Evolutionary conservation across 2,888 invertebrate species (phyloP), one percentile per base, ranked within the genome.

Genomic region (Epistrophe grossulariae): DNA sequence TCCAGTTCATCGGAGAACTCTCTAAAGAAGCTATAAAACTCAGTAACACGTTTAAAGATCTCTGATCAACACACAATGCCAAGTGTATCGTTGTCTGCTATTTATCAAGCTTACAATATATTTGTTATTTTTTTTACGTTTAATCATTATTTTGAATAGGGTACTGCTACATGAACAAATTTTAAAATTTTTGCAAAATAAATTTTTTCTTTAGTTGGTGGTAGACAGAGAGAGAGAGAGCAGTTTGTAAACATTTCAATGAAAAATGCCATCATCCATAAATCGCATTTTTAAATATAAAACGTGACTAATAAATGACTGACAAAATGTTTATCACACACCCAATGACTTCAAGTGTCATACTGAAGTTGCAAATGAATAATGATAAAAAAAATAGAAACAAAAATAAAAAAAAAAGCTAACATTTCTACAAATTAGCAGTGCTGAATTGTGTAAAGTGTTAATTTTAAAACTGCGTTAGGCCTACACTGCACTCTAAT

Each of bases 251-350:
- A 45, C 6, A 45, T 4, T 31, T 2, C 31, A 31, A 31, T 31
- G 31, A 31, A 31, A 31, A 31, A 15, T 15, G 73, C 19, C 38
- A 79, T 50, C 28, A 57, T 50, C 59, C 35, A 60, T 82, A 78
- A 82, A 72, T 68, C 73, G 83, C 60, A 79, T 83, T 83, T 31
- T 83, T 68, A 79, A 73, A 79, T 83, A 62, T 83, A 38, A 43
- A 64, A 45, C 64, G 64, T 64, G 64, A 64, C 64, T 45, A 64
- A 64, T 64, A 40, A 64, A 60, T 19, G 13, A 6, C 64, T 45
- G 64, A 62, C 62, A 43, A n/a, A 62, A 24, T 43, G 28, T n/a
- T 64, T 64, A 64, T 45, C 43, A n/a, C 43, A n/a, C 64, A 64
- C 64, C 45, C n/a, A 45, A 60, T n/a, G 64, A 60, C 60, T 13